Evolutionary conservation across 2,113 vertebrate genomes (phyloP).

Genomic region (Odocoileus virginianus): DNA sequence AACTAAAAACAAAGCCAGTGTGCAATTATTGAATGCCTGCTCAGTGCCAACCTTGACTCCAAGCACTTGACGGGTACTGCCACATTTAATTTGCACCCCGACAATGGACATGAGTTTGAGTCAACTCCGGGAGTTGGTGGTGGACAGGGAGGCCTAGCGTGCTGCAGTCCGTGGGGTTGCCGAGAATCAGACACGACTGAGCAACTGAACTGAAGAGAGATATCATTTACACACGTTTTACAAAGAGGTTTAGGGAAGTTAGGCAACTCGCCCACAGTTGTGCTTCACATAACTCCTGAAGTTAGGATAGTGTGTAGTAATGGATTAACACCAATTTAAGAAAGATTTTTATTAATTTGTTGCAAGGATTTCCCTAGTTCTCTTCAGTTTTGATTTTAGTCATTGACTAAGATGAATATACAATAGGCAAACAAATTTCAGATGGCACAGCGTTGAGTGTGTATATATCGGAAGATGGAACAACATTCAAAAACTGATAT

Average conservation of each 20-base stretch:
- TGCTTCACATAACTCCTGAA: neutral
- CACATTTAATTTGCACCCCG: neutral
- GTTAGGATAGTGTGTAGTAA: neutral
- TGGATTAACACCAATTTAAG: neutral
- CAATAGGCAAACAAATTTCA: neutral
- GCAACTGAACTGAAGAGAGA: neutral
- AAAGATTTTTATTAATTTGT: constrained; percentile 5
- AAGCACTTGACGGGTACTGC: neutral
- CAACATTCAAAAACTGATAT: neutral
- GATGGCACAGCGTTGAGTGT: neutral
- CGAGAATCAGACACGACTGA: neutral
- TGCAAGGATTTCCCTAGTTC: neutral
- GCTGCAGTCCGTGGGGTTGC: neutral
- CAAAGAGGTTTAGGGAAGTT: neutral
- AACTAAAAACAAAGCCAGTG: neutral
- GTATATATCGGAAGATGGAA: neutral
- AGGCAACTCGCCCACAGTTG: neutral
- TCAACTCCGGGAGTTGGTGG: neutral
- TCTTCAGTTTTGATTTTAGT: neutral
- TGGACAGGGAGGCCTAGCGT: neutral
- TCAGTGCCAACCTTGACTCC: neutral
- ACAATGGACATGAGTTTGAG: neutral
- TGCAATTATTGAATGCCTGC: neutral
- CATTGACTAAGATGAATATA: neutral
- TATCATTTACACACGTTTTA: neutral